A percentile compares a stretch with the other conserved stretches of the same genome.
Evolutionary conservation across 2,113 vertebrate species (phyloP).

Genomic region (Nerophis lumbriciformis): DNA sequence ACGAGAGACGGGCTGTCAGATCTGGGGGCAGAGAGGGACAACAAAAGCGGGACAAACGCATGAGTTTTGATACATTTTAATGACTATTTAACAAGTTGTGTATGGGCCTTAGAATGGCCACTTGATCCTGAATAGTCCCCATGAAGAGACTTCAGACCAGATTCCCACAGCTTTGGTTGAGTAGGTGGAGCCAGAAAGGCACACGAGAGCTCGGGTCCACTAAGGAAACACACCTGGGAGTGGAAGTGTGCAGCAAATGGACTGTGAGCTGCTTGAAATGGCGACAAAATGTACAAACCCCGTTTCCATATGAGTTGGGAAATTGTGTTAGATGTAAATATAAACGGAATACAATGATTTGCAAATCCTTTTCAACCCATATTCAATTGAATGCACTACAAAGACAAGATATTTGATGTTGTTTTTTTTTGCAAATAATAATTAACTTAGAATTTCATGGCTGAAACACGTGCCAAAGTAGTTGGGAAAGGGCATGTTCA

Average conservation of each 20-base stretch:
- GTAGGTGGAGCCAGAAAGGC: slow-evolving; percentile 24
- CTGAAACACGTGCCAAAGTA: too few species aligned
- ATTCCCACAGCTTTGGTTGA: slow-evolving; percentile 47
- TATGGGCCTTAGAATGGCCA: slow-evolving; percentile 23
- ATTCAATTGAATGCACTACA: too few species aligned
- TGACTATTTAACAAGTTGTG: slow-evolving; percentile 55
- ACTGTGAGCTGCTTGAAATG: slow-evolving; percentile 41
- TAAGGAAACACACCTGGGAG: slow-evolving; percentile 42
- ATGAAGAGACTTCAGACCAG: slow-evolving; percentile 30
- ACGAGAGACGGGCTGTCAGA: slow-evolving; percentile 81
- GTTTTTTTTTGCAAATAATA: too few species aligned
- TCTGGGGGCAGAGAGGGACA: slow-evolving; percentile 56
- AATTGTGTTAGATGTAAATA: too few species aligned
- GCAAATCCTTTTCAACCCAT: too few species aligned
- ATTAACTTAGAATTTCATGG: too few species aligned
- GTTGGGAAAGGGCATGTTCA: too few species aligned
- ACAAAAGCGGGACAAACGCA: slow-evolving; percentile 57
- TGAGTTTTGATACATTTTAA: slow-evolving; percentile 65
- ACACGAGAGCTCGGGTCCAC: slow-evolving; percentile 40
- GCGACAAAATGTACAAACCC: too few species aligned
- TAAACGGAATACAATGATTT: too few species aligned
- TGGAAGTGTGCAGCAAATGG: slow-evolving; percentile 31
- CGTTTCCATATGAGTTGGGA: too few species aligned
- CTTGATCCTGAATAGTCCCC: slow-evolving; percentile 32
- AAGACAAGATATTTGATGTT: too few species aligned